These are phyloP conservation scores for Acridotheres tristis DNA, from an alignment of 2,797 vertebrate species.

Conservation along the genomic window DNA sequence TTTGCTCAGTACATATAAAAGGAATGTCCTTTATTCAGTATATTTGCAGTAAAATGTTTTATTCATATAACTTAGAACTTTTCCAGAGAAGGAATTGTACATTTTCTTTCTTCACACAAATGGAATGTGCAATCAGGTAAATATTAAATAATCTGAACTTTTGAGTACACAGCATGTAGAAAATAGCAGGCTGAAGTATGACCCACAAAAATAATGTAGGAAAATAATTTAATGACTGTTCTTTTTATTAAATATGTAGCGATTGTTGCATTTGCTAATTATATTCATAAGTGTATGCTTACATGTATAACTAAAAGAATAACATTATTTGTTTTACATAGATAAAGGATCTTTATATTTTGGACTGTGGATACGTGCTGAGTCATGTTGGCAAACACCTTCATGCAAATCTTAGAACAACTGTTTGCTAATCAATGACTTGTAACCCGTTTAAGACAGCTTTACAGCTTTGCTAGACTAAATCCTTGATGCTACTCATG, in stretches of 20 bases:
- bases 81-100: not conserved
- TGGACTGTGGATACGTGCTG: not conserved
- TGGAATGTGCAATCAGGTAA: not conserved
- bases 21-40: not conserved
- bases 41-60: not conserved
- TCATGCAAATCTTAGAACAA: not conserved
- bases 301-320: not conserved
- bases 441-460: constrained; percentile 28
- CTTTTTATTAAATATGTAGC: not conserved
- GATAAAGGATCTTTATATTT: not conserved
- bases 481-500: constrained; percentile 9
- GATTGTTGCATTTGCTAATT: not conserved
- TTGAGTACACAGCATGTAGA: not conserved
- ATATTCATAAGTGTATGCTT: not conserved
- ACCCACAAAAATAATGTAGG: not conserved
- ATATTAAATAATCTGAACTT: not conserved
- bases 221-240: not conserved
- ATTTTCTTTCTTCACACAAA: not conserved
- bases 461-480: constrained; percentile 48
- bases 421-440: constrained; percentile 32
- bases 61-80: not conserved
- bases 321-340: not conserved
- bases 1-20: not conserved
- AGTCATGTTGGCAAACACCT: constrained; percentile 39
- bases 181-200: not conserved